Conservation (phyloP, 2,888 invertebrate species). For the Pyrrhia umbra region DNA sequence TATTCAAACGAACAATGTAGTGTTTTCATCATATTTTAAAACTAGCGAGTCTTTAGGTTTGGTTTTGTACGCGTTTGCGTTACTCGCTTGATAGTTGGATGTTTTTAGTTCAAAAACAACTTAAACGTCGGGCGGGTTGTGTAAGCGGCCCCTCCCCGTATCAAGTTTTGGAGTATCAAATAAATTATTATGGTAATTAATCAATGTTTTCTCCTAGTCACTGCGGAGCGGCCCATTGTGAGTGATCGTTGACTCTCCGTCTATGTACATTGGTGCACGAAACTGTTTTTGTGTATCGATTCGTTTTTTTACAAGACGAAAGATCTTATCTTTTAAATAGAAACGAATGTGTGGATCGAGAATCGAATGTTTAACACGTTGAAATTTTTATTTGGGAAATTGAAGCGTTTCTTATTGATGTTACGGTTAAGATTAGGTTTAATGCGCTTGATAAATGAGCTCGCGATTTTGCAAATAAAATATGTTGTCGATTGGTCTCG, state of each 20-base stretch:
- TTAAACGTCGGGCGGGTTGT: slow-evolving; percentile 78
- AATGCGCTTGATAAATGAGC: slow-evolving; percentile 46
- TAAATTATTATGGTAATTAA: slow-evolving; percentile 91
- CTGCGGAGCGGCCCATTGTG: slow-evolving; percentile 85
- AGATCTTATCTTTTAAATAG: slow-evolving; percentile 72
- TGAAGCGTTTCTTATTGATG: slow-evolving; percentile 48
- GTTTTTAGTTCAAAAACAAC: slow-evolving; percentile 83
- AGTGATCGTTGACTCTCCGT: slow-evolving; percentile 86
- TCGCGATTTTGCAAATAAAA: slow-evolving; percentile 45
- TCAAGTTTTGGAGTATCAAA: slow-evolving; percentile 90
- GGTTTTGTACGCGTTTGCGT: slow-evolving; percentile 74
- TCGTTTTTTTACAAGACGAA: slow-evolving; percentile 70
- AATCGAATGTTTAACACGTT: slow-evolving; percentile 60
- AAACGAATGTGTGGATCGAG: slow-evolving; percentile 65
- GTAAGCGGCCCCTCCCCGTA: slow-evolving; percentile 85
- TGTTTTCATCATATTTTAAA: slow-evolving; percentile 85
- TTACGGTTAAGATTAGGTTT: slow-evolving; percentile 48
- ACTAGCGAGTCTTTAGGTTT: slow-evolving; percentile 70
- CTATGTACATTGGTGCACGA: slow-evolving; percentile 81
- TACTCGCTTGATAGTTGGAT: slow-evolving; percentile 68
- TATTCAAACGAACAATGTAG: slow-evolving; percentile 85
- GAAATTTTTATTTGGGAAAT: slow-evolving; percentile 55
- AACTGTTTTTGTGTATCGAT: slow-evolving; percentile 82
- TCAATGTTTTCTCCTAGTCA: slow-evolving; percentile 90
- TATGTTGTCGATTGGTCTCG: slow-evolving; percentile 25